Evolutionary conservation across 2,113 vertebrate species (phyloP), one percentile per base, ranked within the genome.

Genomic region (Aramus guarauna): DNA sequence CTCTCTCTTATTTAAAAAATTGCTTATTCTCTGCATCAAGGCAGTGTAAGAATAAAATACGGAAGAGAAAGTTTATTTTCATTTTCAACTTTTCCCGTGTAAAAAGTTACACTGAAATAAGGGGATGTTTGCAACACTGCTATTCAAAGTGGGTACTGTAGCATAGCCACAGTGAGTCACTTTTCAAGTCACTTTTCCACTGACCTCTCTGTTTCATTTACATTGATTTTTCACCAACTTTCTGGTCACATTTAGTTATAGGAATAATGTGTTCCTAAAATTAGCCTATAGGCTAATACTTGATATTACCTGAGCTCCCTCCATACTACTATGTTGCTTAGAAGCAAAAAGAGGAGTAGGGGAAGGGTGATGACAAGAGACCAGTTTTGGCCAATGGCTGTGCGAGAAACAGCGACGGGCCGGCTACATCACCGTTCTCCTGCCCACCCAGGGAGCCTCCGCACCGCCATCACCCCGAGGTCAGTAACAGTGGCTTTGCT

Each of bases 381-480:
- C 37, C 29, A 21, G 60, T 16, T 41, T 17, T 6, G 37, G 69
- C 19, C 41, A 48, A n/a, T 0, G 2, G n/a, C 50, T 29, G 24
- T 16, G 36, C 1, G 4, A 34, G 53, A 43, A 48, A 30, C 24
- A 11, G 15, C 1, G 10, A 48, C 16, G 34, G 34, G n/a, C 66
- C 52, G 71, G 45, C 50, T 50, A 5, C 55, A 53, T 48, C 18
- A 22, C 41, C 0, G 0, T 78, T 34, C 50, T 56, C 0, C 0
- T 37, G 67, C 23, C 76, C 69, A 29, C 18, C 29, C 22, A 14
- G 14, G 29, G 63, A 88, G 24, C n/a, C 63, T 34, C 52, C 23
- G 5, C 24, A 22, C 53, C 2, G 26, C n/a, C n/a, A 39, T 48
- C 53, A 37, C n/a, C 37, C 86, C 79, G 19, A 74, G 82, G 90